Evolutionary conservation across 2,797 vertebrate genomes (phyloP).

Genomic region (Catostomus latipinnis): DNA sequence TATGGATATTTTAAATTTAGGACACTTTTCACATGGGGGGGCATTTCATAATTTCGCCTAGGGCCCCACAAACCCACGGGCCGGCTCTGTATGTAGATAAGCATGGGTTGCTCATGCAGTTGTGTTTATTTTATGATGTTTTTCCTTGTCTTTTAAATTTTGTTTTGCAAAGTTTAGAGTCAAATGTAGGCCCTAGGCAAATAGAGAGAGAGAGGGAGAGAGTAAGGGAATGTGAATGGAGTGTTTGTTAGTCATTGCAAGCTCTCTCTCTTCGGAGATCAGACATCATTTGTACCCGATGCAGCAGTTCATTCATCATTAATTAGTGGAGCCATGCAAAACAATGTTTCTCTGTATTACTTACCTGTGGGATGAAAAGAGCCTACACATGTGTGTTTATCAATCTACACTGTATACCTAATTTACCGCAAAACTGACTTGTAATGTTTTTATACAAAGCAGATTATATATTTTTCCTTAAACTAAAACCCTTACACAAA

Average conservation of each 20-base stretch:
- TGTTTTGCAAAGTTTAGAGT: constrained; percentile 40
- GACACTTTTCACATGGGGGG: no score
- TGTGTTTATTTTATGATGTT: constrained; percentile 43
- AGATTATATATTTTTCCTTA: no score
- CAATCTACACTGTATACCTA: constrained; percentile 45
- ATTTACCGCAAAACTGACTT: constrained; percentile 32
- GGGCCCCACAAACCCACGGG: no score
- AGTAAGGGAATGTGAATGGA: constrained; percentile 47
- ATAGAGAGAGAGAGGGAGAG: constrained; percentile 27
- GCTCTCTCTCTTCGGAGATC: constrained; percentile 75
- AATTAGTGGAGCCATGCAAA: constrained; percentile 77
- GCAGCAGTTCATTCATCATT: constrained; percentile 85
- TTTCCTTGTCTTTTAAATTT: constrained; percentile 41
- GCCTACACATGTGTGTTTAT: constrained; percentile 35
- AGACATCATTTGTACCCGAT: constrained; percentile 81
- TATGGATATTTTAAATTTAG: no score
- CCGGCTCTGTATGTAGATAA: constrained; percentile 25
- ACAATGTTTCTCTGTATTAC: constrained; percentile 80
- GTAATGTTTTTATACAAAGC: no score
- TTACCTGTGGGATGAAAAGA: constrained; percentile 75
- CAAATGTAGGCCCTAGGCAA: constrained; percentile 38
- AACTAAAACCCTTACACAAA: no score
- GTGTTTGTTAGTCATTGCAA: constrained; percentile 60
- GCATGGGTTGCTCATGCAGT: neutral
- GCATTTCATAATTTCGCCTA: no score